Evolutionary conservation across 2,797 vertebrate genomes (phyloP).

Genomic region (Gallinago solitaria): DNA sequence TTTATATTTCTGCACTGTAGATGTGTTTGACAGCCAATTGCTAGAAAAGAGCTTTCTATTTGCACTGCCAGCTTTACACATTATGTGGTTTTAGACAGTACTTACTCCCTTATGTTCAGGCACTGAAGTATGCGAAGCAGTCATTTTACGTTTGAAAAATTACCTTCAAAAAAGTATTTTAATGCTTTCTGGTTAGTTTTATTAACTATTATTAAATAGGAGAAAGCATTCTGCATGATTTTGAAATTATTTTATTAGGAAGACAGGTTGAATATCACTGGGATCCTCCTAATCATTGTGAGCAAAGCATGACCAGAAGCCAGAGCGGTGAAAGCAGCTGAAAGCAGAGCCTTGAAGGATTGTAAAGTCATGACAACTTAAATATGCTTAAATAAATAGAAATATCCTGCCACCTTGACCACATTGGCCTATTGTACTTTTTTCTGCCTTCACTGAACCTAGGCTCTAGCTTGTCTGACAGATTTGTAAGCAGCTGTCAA

Average conservation of each 20-base stretch:
- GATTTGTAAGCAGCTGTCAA: slow-evolving; percentile 46
- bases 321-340: neutral
- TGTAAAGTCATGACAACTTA: neutral
- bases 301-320: neutral
- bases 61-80: slow-evolving; percentile 44
- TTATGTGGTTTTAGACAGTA: slow-evolving; percentile 37
- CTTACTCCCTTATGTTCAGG: slow-evolving; percentile 35
- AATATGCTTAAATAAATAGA: slow-evolving; percentile 32
- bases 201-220: slow-evolving; percentile 22
- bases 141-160: slow-evolving; percentile 50
- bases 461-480: slow-evolving; percentile 12
- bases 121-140: slow-evolving; percentile 4
- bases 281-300: neutral
- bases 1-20: slow-evolving; percentile 55
- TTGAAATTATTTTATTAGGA: neutral
- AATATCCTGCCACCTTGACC: neutral
- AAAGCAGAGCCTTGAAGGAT: neutral
- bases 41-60: slow-evolving; percentile 50
- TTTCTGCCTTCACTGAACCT: neutral
- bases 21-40: slow-evolving; percentile 58
- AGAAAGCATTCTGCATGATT: neutral
- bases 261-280: neutral
- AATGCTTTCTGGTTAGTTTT: neutral
- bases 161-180: neutral
- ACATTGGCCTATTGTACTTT: neutral